These are phyloP conservation scores for Therioaphis trifolii DNA, from an alignment of 2,888 invertebrate species.

Conservation along the genomic window DNA sequence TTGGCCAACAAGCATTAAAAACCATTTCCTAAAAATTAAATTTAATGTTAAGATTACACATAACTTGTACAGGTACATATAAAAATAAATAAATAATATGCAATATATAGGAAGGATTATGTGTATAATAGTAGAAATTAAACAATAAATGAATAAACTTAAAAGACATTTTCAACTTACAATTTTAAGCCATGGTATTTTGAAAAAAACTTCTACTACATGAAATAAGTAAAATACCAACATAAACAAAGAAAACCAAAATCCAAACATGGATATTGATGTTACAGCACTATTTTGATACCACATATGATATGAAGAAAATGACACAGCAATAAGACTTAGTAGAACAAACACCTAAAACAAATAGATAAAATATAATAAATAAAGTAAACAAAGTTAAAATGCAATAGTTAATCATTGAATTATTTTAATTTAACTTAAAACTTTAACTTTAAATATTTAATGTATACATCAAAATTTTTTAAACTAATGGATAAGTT, in stretches of 20 bases:
- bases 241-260: constrained; percentile 86
- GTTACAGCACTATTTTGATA: constrained; percentile 72
- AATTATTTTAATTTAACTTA: too few species aligned
- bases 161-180: constrained; percentile 70
- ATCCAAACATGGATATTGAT: constrained; percentile 83
- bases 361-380: constrained; percentile 11
- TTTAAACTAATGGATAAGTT: too few species aligned
- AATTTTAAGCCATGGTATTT: constrained; percentile 87
- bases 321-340: constrained; percentile 61
- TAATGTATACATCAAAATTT: too few species aligned
- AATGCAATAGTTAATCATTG: too few species aligned
- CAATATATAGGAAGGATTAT: too few species aligned
- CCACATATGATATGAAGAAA: constrained; percentile 33
- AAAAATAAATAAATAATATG: too few species aligned
- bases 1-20: constrained; percentile 55
- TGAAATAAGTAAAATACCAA: constrained; percentile 86
- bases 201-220: constrained; percentile 84
- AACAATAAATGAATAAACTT: constrained; percentile 58
- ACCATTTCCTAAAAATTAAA: constrained; percentile 61
- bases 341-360: constrained; percentile 56
- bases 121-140: constrained; percentile 64
- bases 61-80: too few species aligned
- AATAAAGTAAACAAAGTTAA: background rate
- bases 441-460: too few species aligned
- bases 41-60: too few species aligned